Percentiles rank a stretch among this genome's conserved stretches.
Conservation (phyloP, 1,140 invertebrate genomes). For the Pentalonia nigronervosa region DNA sequence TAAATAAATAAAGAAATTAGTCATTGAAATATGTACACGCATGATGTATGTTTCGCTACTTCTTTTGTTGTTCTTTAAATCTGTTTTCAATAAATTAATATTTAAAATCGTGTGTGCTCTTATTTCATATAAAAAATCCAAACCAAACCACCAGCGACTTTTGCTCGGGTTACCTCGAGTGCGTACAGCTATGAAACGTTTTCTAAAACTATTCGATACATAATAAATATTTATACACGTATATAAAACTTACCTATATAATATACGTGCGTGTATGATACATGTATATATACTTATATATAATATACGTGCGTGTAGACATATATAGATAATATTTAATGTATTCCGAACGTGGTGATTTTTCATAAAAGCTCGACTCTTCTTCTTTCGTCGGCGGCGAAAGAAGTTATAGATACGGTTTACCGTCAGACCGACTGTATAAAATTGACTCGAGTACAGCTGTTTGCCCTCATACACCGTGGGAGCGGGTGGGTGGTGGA, state of each 20-base stretch:
- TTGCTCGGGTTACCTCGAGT: neutral
- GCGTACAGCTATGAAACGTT: neutral
- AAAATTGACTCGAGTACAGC: conserved; percentile 42
- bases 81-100: neutral
- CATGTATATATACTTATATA: neutral
- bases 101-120: neutral
- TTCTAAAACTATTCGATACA: conserved; percentile 27
- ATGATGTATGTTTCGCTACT: neutral
- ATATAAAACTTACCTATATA: neutral
- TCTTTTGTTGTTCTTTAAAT: neutral
- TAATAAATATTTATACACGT: conserved; percentile 35
- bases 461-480: conserved; percentile 4
- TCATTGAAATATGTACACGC: neutral
- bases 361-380: conserved; percentile 46
- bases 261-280: neutral
- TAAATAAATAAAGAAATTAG: conserved; percentile 15
- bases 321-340: conserved; percentile 24
- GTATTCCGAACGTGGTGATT: conserved; percentile 48
- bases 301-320: neutral
- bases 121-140: neutral
- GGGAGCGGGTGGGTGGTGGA: neutral
- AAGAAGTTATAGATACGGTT: conserved; percentile 36
- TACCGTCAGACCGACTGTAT: conserved; percentile 26
- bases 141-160: neutral
- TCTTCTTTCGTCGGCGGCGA: neutral